Base-by-base conservation (phyloP, 1,140 invertebrate species). In the Spodoptera frugiperda region DNA sequence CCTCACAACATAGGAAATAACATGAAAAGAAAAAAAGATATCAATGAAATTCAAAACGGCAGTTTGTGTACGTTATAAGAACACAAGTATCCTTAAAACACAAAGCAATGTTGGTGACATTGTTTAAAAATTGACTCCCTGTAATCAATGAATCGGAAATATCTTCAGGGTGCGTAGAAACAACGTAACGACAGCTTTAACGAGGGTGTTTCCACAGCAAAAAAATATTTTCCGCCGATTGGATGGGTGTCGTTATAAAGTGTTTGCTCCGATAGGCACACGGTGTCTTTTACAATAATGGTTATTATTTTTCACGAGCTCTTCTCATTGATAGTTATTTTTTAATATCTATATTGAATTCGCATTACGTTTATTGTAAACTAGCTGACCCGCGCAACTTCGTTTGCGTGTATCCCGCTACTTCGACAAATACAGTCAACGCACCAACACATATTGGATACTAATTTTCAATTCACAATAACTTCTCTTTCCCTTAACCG, bases 231-330 rank as follows among this genome's bases (percentile, higher is more conserved):
- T 49, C 65, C 48, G 14, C 25, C 61, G 54, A 78, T 80, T 80
- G 78, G 73, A 82, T 70, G 71, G 73, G 77, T 79, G 70, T 84
- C 78, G 77, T 84, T 84, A 82, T 82, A 81, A 80, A 80, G 49
- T 71, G 65, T 82, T 80, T 79, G 72, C 71, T 80, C 53, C 30
- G 59, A 30, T 83, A 54, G 49, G 25, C 49, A 75, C 78, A 72
- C 57, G 65, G 25, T 59, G 19, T 73, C 71, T 75, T 68, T 68
- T 49, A 57, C 44, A 65, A 17, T 70, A 46, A 51, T 39, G n/a
- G 21, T 70, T 70, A 30, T 57, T 70, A 49, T 59, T 67, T 74
- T 74, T 74, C 46, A 74, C 17, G 21, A 49, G 44, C 12, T 46
- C 25, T 74, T 61, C 39, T n/a, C 10, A 44, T 61, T 55, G 68